Base-by-base conservation (phyloP, 2,113 vertebrate species). In the Colinus virginianus region DNA sequence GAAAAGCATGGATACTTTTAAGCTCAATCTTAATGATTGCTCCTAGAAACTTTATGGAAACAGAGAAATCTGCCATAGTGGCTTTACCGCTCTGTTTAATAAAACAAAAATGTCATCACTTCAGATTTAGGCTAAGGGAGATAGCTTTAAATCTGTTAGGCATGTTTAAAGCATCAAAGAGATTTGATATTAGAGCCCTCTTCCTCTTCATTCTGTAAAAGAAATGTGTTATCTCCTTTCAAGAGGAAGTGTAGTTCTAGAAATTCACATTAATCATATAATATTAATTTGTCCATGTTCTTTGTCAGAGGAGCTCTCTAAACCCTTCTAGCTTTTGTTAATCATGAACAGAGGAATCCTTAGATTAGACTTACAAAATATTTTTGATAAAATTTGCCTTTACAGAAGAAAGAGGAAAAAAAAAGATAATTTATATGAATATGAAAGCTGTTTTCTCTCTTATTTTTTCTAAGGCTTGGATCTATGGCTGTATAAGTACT, bases 291-390 rank as follows among this genome's bases (percentile, higher is more conserved):
- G 13, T 87, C 93, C 34, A 48, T 87, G 23, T 90, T 78, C 40
- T 92, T 20, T 53, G 20, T 71, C 53, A 71, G 3, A 38, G 34
- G 42, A 84, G 34, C 69, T 84, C 19, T 93, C 40, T 72, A 75
- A 90, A 46, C 11, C 66, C 67, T 67, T 88, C 46, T 81, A 90
- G n/a, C 8, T 87, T 90, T 90, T 83, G n/a, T 78, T 83, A 81
- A 90, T 64, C 34, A 63, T 25, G 21, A 96, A 69, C 32, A 58
- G 66, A 84, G 23, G 45, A 51, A 86, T 79, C 87, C 66, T 66
- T 84, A 62, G 53, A 42, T 56, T 66, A 64, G 28, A 74, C 43
- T 75, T 88, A 51, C 20, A 79, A 53, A 86, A 76, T 3, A 2
- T 32, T 46, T 40, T 95, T 62, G 38, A 38, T 76, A 69, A 15